Base-by-base conservation (phyloP, 2,113 vertebrate species). In the Cranoglanis bouderius region DNA sequence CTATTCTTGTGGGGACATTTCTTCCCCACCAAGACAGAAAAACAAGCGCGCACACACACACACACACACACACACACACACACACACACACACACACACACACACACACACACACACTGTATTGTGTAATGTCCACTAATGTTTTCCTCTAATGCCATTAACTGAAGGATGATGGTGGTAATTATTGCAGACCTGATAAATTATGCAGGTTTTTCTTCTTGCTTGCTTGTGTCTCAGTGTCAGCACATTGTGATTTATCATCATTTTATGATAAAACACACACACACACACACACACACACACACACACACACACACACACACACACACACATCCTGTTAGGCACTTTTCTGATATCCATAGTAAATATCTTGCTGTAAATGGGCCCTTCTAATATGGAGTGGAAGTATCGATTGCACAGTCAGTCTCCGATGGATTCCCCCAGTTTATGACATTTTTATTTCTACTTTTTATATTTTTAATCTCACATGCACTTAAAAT, bases 151-250 rank as follows among this genome's bases (percentile, higher is more conserved):
- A 86, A 53, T 80, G 80, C 93, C 93, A 95, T 94, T 93, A 94
- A 92, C 92, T 93, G 93, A 93, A 94, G 92, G 91, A 90, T 92
- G 85, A 46, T 72, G 91, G 89, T 81, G 67, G 90, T 87, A 91
- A 89, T 87, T 91, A 63, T 91, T 82, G 75, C 46, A 90, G 87
- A 88, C 55, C 82, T 93, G 86, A 93, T 95, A 81, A 95, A 95
- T 95, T 93, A 95, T 96, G 92, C 92, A 95, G 89, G 67, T 82
- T 57, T 21, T 86, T 88, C 88, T 87, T 78, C 77, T 80, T 87
- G 88, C 87, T 85, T 57, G 53, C n/a, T n/a, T 82, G 84, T 80
- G 49, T 78, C 19, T 53, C 6, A 77, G n/a, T 74, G 29, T 80
- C 70, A 85, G 40, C 86, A 55, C 82, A 90, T 88, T 59, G n/a